phyloP scores from a whole-genome alignment of 2,888 invertebrate species.

The Nebria brevicollis region DNA sequence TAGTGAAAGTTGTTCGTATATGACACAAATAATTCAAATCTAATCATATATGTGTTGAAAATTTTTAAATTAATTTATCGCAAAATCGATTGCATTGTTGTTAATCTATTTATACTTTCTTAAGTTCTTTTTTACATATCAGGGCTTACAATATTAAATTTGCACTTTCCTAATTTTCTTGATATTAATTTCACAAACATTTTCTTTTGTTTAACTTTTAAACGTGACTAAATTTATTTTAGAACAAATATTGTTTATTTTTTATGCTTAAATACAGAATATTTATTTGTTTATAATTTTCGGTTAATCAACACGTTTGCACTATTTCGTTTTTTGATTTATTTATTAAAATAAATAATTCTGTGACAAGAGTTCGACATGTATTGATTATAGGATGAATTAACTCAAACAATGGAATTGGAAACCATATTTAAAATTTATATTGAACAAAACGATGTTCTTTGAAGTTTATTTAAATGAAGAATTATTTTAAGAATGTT shows the following conservation, averaged over 20 bases:
- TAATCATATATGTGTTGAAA: background rate
- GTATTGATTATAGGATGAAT: no score
- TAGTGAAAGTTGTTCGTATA: background rate
- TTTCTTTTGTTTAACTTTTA: background rate
- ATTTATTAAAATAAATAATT: no score
- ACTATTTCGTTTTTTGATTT: no score
- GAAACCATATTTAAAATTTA: no score
- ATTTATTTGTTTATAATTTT: background rate
- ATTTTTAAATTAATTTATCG: background rate
- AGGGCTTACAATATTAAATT: background rate
- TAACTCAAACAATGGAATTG: no score
- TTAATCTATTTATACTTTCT: background rate
- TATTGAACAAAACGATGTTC: no score
- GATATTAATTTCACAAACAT: background rate
- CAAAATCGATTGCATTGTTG: background rate
- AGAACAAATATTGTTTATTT: background rate
- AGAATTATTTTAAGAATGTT: no score
- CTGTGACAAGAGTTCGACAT: no score
- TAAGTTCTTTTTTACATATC: background rate
- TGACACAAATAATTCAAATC: constrained; percentile 1
- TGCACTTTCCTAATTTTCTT: background rate
- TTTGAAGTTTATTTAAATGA: no score
- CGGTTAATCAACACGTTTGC: no score
- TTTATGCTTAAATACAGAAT: background rate
- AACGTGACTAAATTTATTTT: background rate